Evolutionary conservation across 2,888 invertebrate species (phyloP), one percentile per base, ranked within the genome.

Genomic region (Drosophila formosana): DNA sequence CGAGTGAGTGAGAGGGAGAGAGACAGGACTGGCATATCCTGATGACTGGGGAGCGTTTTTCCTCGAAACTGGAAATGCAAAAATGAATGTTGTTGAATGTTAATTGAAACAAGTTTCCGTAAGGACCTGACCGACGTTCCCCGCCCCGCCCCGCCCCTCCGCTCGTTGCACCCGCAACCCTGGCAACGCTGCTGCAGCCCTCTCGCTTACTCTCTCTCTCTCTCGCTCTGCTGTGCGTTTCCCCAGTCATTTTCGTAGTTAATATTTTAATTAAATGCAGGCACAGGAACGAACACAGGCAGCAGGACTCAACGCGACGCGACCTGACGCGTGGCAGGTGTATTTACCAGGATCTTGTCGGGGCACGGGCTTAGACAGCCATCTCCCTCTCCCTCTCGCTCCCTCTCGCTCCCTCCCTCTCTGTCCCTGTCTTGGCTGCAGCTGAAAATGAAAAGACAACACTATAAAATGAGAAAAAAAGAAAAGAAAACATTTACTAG

Each of bases 281-380:
- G 69, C 84, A 78, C 88, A 83, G 28, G 28, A 4, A 4, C 28
- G 7, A 6, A 6, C 30, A 4, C 47, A 37, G 43, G 47, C 47
- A 28, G 30, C 52, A 53, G 76, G 72, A 72, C 70, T 78, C 52
- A 2, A 7, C 30, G 18, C 57, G 37, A 25, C 45, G 50, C 78
- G 78, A 75, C 64, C 65, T 78, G 89, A 89, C 91, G 91, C 91
- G 91, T 91, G 91, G 91, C 91, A 91, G 91, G 91, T 91, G 91
- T 91, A 91, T 91, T 91, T 90, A 89, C 72, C 73, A 86, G 62
- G 69, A 82, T 82, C 82, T 51, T 39, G 49, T 52, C 39, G n/a
- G 58, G 72, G 78, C 83, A 80, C 80, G 81, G 84, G 75, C 83
- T 83, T 83, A 89, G 87, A 84, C 75, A 86, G 51, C 41, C 66